These are phyloP conservation scores for Ormia ochracea DNA, from an alignment of 2,888 invertebrate species.

Conservation along the genomic window DNA sequence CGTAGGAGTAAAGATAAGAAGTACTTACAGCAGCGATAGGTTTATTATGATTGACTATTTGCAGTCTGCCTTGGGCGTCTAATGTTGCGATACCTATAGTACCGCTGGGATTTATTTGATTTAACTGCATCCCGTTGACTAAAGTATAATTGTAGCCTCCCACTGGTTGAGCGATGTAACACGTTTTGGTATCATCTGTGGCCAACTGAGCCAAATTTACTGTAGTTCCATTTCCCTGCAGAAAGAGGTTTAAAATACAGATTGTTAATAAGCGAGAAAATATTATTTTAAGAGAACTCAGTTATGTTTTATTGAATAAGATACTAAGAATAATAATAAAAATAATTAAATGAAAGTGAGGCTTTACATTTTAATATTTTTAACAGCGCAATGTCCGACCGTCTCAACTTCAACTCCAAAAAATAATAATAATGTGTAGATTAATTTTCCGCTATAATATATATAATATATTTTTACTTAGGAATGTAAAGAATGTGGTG, in stretches of 20 bases:
- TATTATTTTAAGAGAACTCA: no score
- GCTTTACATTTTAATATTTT: no score
- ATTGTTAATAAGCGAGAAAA: no score
- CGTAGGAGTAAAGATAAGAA: neutral
- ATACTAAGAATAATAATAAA: no score
- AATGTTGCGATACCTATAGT: slow-evolving; percentile 76
- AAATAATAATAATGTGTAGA: no score
- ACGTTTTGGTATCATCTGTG: slow-evolving; percentile 82
- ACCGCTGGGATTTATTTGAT: slow-evolving; percentile 78
- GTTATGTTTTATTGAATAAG: no score
- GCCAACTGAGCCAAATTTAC: slow-evolving; percentile 84
- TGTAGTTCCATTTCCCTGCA: slow-evolving; percentile 78
- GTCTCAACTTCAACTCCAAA: no score
- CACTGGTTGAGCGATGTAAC: slow-evolving; percentile 86
- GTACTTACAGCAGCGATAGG: slow-evolving; percentile 74
- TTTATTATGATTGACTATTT: slow-evolving; percentile 76
- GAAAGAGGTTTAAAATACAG: neutral
- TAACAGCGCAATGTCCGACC: no score
- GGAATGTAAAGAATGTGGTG: no score
- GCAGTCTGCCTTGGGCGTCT: slow-evolving; percentile 76
- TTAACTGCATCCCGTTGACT: slow-evolving; percentile 89
- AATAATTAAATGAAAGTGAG: no score
- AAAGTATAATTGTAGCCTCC: slow-evolving; percentile 87
- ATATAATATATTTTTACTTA: no score
- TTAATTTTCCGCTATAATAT: no score